These are phyloP conservation scores for Nebria ingens DNA, from an alignment of 1,140 invertebrate species.

Conservation along the genomic window DNA sequence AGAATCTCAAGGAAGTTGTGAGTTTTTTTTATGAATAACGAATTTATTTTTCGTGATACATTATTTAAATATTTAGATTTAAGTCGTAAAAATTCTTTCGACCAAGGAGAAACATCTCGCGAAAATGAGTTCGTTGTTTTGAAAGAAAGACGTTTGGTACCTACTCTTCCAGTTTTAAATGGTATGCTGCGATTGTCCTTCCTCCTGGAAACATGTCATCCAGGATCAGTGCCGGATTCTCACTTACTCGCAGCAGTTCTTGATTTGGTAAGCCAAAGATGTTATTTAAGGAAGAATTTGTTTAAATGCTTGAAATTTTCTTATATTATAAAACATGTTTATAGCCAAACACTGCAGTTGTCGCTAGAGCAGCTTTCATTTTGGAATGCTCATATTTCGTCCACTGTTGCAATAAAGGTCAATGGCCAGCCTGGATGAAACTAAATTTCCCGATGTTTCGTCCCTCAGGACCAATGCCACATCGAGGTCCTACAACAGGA, in stretches of 20 bases:
- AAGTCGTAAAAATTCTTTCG: constrained; percentile 71
- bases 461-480: constrained; percentile 53
- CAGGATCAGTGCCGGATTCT: constrained; percentile 90
- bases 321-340: no score
- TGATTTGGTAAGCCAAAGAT: constrained; percentile 65
- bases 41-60: constrained; percentile 37
- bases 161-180: constrained; percentile 57
- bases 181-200: constrained; percentile 81
- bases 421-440: constrained; percentile 96
- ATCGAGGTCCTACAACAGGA: constrained; percentile 37
- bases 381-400: constrained; percentile 95
- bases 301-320: no score
- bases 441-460: constrained; percentile 70
- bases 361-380: constrained; percentile 78
- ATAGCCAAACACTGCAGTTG: constrained; percentile 86
- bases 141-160: constrained; percentile 72
- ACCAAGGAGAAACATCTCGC: constrained; percentile 61
- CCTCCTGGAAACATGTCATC: constrained; percentile 87
- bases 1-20: constrained; percentile 65
- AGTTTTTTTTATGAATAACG: constrained; percentile 30
- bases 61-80: constrained; percentile 45
- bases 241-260: constrained; percentile 89
- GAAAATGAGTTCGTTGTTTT: constrained; percentile 80
- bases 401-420: constrained; percentile 93
- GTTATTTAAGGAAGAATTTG: neutral